Conservation (phyloP, 2,888 invertebrate genomes). For the Caenorhabditis uteleia region DNA sequence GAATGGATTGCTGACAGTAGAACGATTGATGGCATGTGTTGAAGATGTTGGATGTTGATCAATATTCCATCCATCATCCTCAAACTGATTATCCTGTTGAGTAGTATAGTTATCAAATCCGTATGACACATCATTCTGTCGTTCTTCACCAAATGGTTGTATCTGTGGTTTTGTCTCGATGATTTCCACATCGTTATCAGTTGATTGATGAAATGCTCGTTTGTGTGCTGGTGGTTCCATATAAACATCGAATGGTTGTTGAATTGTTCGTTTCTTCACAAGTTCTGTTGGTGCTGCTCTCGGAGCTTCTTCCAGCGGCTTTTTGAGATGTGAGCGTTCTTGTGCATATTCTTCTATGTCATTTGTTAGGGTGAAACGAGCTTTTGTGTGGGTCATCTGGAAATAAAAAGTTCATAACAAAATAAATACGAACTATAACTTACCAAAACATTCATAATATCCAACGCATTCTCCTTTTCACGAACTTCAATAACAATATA, state of each 20-base stretch:
- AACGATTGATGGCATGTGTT: no score
- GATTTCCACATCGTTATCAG: neutral
- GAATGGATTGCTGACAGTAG: no score
- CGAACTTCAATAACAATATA: slow-evolving; percentile 25
- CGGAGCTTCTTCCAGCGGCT: no score
- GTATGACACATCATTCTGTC: no score
- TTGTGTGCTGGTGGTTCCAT: neutral
- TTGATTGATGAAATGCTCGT: neutral
- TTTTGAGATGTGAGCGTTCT: no score
- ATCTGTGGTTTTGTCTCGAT: neutral
- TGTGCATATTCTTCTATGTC: slow-evolving; percentile 17
- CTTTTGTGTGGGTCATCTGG: slow-evolving; percentile 20
- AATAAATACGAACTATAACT: neutral
- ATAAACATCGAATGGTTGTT: neutral
- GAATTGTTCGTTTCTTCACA: neutral
- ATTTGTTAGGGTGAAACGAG: slow-evolving; percentile 15
- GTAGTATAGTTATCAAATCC: no score
- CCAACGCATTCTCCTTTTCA: slow-evolving; percentile 19
- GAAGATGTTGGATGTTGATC: no score
- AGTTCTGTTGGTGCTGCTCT: neutral
- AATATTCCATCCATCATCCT: no score
- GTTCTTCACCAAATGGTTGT: no score
- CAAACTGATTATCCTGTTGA: no score
- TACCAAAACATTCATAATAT: slow-evolving; percentile 25
- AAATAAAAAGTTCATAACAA: neutral